Evolutionary conservation across 2,113 vertebrate genomes (phyloP).

Genomic region (Mesitornis unicolor): DNA sequence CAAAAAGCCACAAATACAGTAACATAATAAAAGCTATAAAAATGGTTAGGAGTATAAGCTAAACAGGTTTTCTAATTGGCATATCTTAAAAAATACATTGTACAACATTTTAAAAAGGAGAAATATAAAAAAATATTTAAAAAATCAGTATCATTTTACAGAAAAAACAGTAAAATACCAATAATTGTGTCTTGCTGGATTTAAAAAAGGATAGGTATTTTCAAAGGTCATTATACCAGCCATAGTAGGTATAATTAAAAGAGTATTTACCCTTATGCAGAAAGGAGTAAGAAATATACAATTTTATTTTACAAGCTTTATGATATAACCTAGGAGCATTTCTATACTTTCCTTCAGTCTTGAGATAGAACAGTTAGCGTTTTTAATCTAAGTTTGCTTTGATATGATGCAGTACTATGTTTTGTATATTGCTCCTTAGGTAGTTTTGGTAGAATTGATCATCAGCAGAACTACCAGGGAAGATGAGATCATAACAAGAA

Average conservation of each 20-base stretch:
- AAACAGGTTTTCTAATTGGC: neutral
- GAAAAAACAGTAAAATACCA: neutral
- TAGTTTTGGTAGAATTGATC: neutral
- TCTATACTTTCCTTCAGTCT: neutral
- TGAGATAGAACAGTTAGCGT: neutral
- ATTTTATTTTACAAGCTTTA: neutral
- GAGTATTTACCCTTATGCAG: neutral
- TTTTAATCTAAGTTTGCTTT: neutral
- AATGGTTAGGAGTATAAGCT: neutral
- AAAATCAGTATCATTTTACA: neutral
- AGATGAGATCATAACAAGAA: neutral
- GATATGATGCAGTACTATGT: neutral
- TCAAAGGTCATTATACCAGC: neutral
- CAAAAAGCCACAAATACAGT: neutral
- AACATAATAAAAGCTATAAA: neutral
- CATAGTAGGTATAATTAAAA: neutral
- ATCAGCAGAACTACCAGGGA: neutral
- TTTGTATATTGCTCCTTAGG: neutral
- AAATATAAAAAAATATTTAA: neutral
- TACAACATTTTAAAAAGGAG: neutral
- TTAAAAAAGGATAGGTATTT: neutral
- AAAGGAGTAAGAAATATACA: neutral
- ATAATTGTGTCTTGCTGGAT: neutral
- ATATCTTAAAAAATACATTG: neutral
- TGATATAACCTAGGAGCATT: neutral